These are phyloP conservation scores for Cyrtonyx montezumae DNA, from an alignment of 2,113 vertebrate genomes.

Conservation along the genomic window DNA sequence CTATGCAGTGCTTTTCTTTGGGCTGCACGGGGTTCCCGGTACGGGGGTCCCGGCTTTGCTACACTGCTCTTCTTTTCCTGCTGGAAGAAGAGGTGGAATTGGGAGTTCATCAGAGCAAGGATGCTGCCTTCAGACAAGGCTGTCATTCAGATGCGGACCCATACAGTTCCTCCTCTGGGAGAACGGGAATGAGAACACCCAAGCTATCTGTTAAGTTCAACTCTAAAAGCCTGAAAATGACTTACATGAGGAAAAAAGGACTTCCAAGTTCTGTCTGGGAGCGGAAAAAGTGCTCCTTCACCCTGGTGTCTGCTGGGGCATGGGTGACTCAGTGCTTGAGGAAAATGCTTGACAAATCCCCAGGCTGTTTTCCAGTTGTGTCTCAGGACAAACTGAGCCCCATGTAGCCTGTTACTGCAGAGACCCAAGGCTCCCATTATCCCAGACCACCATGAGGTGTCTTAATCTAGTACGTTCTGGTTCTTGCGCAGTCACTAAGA, in stretches of 20 bases:
- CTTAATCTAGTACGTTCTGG: rapidly evolving
- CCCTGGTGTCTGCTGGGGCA: not conserved
- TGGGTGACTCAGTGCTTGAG: not conserved
- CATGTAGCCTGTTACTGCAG: rapidly evolving
- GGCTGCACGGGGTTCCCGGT: not conserved
- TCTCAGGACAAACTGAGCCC: not conserved
- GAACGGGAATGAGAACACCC: not conserved
- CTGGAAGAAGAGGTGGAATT: not conserved
- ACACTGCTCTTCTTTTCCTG: not conserved
- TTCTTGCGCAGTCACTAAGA: not conserved
- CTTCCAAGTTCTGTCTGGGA: not conserved
- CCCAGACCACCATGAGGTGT: not conserved
- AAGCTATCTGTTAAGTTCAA: not conserved
- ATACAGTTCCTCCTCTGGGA: not conserved
- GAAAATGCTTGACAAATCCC: not conserved
- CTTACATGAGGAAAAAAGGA: not conserved
- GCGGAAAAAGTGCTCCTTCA: not conserved
- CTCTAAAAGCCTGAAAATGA: not conserved
- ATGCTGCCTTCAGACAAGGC: not conserved
- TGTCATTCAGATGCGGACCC: not conserved
- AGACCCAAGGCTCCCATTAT: not conserved
- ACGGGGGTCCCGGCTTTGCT: too few relatives aligned
- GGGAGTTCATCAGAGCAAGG: not conserved
- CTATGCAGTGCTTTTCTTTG: not conserved
- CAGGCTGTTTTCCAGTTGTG: not conserved